These are phyloP conservation scores for Gastracanthus pulcherrimus DNA, from an alignment of 2,888 invertebrate species.

Conservation along the genomic window DNA sequence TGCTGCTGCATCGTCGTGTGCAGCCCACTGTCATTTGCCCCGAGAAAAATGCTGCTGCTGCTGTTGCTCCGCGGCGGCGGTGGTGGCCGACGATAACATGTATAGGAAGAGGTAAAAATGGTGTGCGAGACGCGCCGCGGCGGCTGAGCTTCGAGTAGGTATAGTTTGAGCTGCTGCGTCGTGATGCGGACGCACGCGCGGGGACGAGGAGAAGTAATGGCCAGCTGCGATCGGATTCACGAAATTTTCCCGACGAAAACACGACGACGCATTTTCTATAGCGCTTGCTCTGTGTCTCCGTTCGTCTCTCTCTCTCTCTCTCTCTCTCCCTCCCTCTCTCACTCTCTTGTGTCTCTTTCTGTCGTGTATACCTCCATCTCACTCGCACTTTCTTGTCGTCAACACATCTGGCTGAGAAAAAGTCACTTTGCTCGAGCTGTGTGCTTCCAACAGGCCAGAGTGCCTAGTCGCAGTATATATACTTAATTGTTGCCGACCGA, in stretches of 20 bases:
- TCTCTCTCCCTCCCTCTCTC: not conserved
- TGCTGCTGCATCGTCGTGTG: slow-evolving; percentile 31
- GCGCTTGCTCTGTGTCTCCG: not conserved
- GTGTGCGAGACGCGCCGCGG: not conserved
- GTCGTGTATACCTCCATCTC: not conserved
- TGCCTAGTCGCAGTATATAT: too few relatives aligned
- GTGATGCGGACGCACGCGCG: not conserved
- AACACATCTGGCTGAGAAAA: not conserved
- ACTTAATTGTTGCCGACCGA: too few relatives aligned
- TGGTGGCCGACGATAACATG: slow-evolving; percentile 12
- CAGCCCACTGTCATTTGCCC: slow-evolving; percentile 19
- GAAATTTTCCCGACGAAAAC: slow-evolving; percentile 12
- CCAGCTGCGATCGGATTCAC: slow-evolving; percentile 4
- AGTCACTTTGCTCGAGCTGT: not conserved
- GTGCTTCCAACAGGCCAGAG: too few relatives aligned
- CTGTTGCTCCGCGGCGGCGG: not conserved
- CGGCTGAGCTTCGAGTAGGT: too few relatives aligned
- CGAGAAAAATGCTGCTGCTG: slow-evolving; percentile 4
- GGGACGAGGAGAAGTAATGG: too few relatives aligned
- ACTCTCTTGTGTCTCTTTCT: not conserved
- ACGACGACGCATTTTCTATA: not conserved
- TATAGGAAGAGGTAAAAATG: not conserved
- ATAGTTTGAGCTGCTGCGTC: too few relatives aligned
- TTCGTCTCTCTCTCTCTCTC: not conserved
- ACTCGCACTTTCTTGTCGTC: not conserved